Evolutionary conservation across 1,140 invertebrate species (phyloP).

Genomic region (Amphibalanus amphitrite): DNA sequence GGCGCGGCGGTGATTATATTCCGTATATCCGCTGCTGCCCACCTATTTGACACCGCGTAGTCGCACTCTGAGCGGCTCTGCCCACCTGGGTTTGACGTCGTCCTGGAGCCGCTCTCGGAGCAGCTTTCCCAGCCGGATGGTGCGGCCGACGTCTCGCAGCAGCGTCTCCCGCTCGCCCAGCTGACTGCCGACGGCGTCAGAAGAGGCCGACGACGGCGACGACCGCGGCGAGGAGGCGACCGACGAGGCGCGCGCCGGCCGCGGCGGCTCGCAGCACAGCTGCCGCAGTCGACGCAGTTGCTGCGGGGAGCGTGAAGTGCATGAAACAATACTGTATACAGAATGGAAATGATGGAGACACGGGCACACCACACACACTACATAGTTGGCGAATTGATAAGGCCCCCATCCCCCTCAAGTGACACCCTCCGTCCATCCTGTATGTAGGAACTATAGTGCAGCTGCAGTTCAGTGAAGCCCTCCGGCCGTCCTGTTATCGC

Average conservation of each 20-base stretch:
- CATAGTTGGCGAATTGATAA: no score
- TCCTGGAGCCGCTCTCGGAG: constrained; percentile 47
- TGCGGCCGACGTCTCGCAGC: constrained; percentile 49
- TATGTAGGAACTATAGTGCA: no score
- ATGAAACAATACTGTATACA: no score
- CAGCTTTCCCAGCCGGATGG: constrained; percentile 47
- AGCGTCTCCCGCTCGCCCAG: constrained; percentile 38
- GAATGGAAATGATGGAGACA: no score
- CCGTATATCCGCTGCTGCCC: no score
- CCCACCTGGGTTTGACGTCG: background rate
- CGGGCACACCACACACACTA: no score
- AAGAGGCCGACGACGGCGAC: background rate
- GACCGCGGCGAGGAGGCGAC: background rate
- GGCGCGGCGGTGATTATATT: no score
- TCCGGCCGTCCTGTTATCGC: no score
- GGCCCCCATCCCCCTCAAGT: no score
- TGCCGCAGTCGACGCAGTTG: constrained; percentile 52
- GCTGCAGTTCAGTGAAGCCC: no score
- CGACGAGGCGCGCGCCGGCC: constrained; percentile 34
- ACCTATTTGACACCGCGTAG: constrained; percentile 25
- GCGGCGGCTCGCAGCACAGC: constrained; percentile 44
- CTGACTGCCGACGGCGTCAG: background rate
- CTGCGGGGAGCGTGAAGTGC: no score
- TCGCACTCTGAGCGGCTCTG: constrained; percentile 39
- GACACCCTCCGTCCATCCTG: no score